These are phyloP conservation scores for Eupeodes latifasciatus DNA, from an alignment of 2,888 invertebrate species.

Conservation along the genomic window DNA sequence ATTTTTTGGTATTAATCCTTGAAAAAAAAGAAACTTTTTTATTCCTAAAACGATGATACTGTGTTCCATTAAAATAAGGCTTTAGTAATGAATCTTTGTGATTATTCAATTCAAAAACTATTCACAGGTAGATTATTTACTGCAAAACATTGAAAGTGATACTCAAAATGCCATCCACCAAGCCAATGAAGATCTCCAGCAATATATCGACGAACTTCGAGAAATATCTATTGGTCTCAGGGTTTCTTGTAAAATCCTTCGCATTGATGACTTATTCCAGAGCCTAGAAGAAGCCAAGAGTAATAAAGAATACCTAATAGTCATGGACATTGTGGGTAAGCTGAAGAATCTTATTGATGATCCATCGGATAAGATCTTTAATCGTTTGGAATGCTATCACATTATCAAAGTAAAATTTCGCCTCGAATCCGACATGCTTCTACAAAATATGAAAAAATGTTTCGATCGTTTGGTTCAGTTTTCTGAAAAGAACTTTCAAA, in stretches of 20 bases:
- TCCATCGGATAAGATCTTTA: slow-evolving; percentile 80
- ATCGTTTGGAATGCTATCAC: slow-evolving; percentile 81
- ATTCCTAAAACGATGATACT: too few relatives aligned
- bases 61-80: too few relatives aligned
- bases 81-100: too few relatives aligned
- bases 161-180: slow-evolving; percentile 87
- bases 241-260: slow-evolving; percentile 81
- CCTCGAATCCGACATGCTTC: slow-evolving; percentile 81
- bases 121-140: slow-evolving; percentile 78
- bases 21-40: too few relatives aligned
- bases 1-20: too few relatives aligned
- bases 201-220: slow-evolving; percentile 85
- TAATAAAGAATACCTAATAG: slow-evolving; percentile 80
- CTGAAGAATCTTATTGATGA: slow-evolving; percentile 80
- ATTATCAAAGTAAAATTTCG: slow-evolving; percentile 82
- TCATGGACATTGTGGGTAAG: slow-evolving; percentile 80
- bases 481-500: slow-evolving; percentile 82
- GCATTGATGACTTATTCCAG: slow-evolving; percentile 85
- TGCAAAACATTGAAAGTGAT: slow-evolving; percentile 85
- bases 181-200: slow-evolving; percentile 87
- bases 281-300: slow-evolving; percentile 82
- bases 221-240: slow-evolving; percentile 86
- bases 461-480: slow-evolving; percentile 82
- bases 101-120: too few relatives aligned
- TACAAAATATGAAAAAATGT: slow-evolving; percentile 82